Evolutionary conservation across 2,113 vertebrate species (phyloP), one percentile per base, ranked within the genome.

Genomic region (Melanostigma gelatinosum): DNA sequence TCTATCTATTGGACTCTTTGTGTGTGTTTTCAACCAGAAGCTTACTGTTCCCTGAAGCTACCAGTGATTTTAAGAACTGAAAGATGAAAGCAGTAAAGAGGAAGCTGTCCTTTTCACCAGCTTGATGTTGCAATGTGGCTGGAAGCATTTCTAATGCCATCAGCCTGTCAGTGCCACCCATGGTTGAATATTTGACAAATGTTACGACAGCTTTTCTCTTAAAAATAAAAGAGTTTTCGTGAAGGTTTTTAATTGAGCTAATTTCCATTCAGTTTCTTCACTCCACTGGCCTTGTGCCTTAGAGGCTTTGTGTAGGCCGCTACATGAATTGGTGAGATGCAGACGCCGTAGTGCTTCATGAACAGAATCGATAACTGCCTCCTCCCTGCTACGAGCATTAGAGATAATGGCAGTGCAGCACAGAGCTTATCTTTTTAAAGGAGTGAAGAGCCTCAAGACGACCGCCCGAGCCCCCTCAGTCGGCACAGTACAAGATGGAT

Each of bases 311-410:
- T 79, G 58, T 66, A 67, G 82, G 42, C 58, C 36, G 70, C 55
- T 8, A 34, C 44, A 67, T 82, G 64, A 79, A 80, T 48, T 29
- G 12, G 57, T 61, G 65, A 11, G 46, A 18, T 65, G 46, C 52
- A 66, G 29, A 75, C 52, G 42, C n/a, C 9, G 2, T 58, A 10
- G 24, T 64, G 65, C 77, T 34, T 74, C 50, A 9, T 60, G 38
- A 80, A 80, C 80, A 4, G 69, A 85, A 83, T 77, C 48, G 8
- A 78, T 78, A 67, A 66, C 29, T 6, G 13, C 80, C 20, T 54
- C 52, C 65, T 61, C 52, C 42, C 71, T 38, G n/a, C 65, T 71
- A 36, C n/a, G 27, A 75, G 64, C 70, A 74, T 77, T 65, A 48
- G 63, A 73, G 52, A 27, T 86, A 60, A 80, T 52, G 36, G 60